Conservation (phyloP, 2,797 vertebrate genomes). For the Syngnathus rostellatus region DNA sequence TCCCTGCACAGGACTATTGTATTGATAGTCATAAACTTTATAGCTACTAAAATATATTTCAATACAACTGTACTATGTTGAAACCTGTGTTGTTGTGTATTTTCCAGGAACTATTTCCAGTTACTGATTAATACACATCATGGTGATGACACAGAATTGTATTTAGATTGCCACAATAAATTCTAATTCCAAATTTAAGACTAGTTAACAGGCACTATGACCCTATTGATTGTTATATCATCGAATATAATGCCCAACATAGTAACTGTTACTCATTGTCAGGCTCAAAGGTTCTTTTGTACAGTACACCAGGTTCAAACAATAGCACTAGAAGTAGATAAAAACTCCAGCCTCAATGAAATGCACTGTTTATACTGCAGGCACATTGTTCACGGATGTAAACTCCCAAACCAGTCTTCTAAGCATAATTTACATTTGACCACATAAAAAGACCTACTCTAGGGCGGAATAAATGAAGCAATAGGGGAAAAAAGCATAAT, state of each 20-base stretch:
- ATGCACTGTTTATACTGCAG: background rate
- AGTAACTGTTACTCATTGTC: background rate
- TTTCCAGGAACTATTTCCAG: background rate
- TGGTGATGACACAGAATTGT: background rate
- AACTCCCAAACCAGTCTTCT: background rate
- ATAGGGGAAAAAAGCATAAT: constrained; percentile 44
- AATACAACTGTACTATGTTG: background rate
- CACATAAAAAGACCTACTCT: constrained; percentile 47
- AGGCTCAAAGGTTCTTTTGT: constrained; percentile 2
- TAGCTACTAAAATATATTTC: background rate
- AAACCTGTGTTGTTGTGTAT: background rate
- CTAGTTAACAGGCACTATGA: background rate
- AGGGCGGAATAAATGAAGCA: constrained; percentile 48
- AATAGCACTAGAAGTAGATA: background rate
- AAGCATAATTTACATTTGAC: constrained; percentile 41
- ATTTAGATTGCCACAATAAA: background rate
- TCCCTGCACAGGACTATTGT: background rate
- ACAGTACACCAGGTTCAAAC: constrained; percentile 1
- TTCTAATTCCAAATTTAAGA: background rate
- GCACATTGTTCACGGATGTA: background rate
- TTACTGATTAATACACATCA: background rate
- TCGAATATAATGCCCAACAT: background rate
- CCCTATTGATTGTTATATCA: background rate
- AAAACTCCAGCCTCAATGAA: background rate
- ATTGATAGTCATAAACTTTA: background rate